Conservation (phyloP, 2,888 invertebrate genomes). For the Hydrotaea cyrtoneurina region DNA sequence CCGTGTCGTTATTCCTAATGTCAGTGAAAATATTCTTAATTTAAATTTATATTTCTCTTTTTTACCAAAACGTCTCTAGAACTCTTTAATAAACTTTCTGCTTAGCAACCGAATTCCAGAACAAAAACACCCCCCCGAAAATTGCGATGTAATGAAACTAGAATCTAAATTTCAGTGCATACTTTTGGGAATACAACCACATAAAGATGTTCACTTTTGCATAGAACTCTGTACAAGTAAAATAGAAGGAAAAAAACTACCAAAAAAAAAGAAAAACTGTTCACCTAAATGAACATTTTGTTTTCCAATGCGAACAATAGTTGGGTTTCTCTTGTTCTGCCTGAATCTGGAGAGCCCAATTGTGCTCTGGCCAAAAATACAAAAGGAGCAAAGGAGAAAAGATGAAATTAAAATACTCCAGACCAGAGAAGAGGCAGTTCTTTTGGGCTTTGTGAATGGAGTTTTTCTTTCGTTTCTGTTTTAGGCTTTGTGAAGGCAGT, state of each 20-base stretch:
- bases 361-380: not conserved
- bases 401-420: conserved; percentile 3
- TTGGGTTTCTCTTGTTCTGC: not conserved
- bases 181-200: not conserved
- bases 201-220: not conserved
- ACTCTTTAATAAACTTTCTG: too few relatives aligned
- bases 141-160: not conserved
- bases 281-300: not conserved
- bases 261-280: not conserved
- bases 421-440: not conserved
- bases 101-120: not conserved
- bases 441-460: not conserved
- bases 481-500: not conserved
- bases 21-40: too few relatives aligned
- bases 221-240: not conserved
- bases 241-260: not conserved
- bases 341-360: not conserved
- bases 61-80: too few relatives aligned
- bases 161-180: not conserved
- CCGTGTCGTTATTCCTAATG: too few relatives aligned
- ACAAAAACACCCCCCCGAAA: not conserved
- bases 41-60: too few relatives aligned
- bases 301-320: not conserved
- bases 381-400: not conserved
- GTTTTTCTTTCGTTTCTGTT: not conserved